Percentiles rank a stretch among this genome's conserved stretches.
These are phyloP conservation scores for Emydoidea blandingii DNA, from an alignment of 2,797 vertebrate genomes.

Conservation along the genomic window DNA sequence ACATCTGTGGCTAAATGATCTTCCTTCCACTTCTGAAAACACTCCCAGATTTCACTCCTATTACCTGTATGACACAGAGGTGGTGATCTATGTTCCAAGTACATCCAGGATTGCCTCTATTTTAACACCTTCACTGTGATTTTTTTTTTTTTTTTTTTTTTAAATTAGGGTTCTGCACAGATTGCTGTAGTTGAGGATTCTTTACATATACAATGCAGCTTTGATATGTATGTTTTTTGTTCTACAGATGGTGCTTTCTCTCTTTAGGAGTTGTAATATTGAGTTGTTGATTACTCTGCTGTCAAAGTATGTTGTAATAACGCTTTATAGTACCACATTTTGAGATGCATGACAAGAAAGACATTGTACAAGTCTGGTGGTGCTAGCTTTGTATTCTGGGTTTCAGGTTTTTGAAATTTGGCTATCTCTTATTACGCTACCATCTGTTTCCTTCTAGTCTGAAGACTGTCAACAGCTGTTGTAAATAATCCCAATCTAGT, in stretches of 20 bases:
- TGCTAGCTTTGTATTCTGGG: conserved; percentile 24
- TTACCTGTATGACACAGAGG: neutral
- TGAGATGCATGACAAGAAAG: conserved; percentile 58
- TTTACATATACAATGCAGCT: neutral
- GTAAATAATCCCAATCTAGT: conserved; percentile 64
- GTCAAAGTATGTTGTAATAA: conserved; percentile 44
- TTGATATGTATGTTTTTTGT: conserved; percentile 38
- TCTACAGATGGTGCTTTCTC: conserved; percentile 15
- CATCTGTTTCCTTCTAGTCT: conserved; percentile 74
- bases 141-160: neutral
- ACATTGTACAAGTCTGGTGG: conserved; percentile 53
- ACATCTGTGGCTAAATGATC: neutral
- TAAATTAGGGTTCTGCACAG: neutral
- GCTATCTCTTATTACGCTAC: conserved; percentile 65
- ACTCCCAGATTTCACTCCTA: neutral
- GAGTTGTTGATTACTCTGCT: conserved; percentile 31
- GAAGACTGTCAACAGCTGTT: conserved; percentile 69
- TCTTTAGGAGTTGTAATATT: conserved; percentile 29
- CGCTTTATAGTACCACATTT: conserved; percentile 40
- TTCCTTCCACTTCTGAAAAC: neutral
- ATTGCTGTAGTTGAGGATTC: neutral
- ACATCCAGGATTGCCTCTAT: neutral
- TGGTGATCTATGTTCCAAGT: neutral
- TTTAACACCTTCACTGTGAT: neutral
- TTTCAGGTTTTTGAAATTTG: conserved; percentile 58